Percentiles rank a stretch among this genome's conserved stretches.
Evolutionary conservation across 2,113 vertebrate genomes (phyloP).

Genomic region (Prinia subflava): DNA sequence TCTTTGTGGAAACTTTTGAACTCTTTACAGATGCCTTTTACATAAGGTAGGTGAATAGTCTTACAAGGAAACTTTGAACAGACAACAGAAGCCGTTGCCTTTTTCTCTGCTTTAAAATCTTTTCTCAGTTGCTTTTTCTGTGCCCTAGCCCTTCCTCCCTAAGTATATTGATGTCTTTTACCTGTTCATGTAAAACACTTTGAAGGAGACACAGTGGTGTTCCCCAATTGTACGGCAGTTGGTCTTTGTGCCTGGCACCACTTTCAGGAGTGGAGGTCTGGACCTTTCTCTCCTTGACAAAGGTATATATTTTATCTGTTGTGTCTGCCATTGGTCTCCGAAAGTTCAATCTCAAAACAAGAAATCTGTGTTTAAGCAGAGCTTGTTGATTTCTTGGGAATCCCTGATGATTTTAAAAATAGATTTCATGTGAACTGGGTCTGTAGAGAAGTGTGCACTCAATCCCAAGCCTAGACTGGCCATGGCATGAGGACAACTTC

Average conservation of each 20-base stretch:
- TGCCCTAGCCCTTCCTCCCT: not conserved
- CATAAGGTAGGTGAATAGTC: not conserved
- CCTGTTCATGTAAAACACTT: not conserved
- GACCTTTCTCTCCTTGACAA: not conserved
- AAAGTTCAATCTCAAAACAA: not conserved
- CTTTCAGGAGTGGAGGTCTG: not conserved
- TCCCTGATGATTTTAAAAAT: not conserved
- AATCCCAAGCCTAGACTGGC: not conserved
- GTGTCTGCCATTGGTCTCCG: not conserved
- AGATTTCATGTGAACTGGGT: not conserved
- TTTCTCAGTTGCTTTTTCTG: not conserved
- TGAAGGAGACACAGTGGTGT: not conserved
- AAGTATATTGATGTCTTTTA: not conserved
- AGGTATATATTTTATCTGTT: not conserved
- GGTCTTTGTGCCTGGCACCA: not conserved
- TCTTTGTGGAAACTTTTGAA: not conserved
- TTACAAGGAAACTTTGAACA: not conserved
- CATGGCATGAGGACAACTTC: fast-evolving
- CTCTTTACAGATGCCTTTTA: not conserved
- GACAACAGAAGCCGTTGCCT: not conserved
- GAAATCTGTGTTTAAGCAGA: not conserved
- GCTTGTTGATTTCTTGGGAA: not conserved
- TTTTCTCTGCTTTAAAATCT: not conserved
- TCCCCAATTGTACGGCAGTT: fast-evolving
- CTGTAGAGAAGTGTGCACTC: not conserved